Base-by-base conservation (phyloP, 1,140 invertebrate genomes). In the Agraylea sexmaculata region DNA sequence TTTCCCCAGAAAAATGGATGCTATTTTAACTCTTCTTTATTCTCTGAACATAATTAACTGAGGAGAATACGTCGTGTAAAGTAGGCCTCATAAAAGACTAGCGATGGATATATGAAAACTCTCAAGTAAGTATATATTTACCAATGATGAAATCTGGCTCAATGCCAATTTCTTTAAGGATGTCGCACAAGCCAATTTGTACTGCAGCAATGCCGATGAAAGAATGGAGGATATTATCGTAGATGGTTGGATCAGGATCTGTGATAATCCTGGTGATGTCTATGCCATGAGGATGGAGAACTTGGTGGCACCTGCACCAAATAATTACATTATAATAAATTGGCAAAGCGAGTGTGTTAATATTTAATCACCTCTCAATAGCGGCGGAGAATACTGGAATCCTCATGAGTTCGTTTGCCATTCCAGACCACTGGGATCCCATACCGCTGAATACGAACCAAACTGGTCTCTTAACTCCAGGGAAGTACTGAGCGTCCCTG, bases 131-230 rank as follows among this genome's bases (percentile, higher is more conserved):
- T n/a, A n/a, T n/a, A n/a, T 11, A 35, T 43, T 56, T 51, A 66
- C 76, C 88, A 53, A 93, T 77, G 32, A 92, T 82, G 23, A 80
- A 83, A 61, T 92, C 84, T 3, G 79, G 76, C 42, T 79, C 71
- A 12, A 94, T 69, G 12, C 78, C 80, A 41, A 92, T 46, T 1
- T 64, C 58, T 28, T 60, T 71, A 18, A 94, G 56, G 1, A 87
- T 51, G 58, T 93, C 86, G 10, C 86, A 80, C 11, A 94, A 63
- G 18, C 76, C 88, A 47, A 93, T 80, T 73, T 88, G 67, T 62
- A 95, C 77, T 15, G 88, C 83, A 12, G 88, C 87, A 53, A 95
- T 94, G 21, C 85, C 83, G 28, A 94, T 78, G 65, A 96, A 94
- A 1, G 83, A 85, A 58, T 92, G 78, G 0, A 93, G 55, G 43